Conservation (phyloP, 2,888 invertebrate species). For the Neria commutata region DNA sequence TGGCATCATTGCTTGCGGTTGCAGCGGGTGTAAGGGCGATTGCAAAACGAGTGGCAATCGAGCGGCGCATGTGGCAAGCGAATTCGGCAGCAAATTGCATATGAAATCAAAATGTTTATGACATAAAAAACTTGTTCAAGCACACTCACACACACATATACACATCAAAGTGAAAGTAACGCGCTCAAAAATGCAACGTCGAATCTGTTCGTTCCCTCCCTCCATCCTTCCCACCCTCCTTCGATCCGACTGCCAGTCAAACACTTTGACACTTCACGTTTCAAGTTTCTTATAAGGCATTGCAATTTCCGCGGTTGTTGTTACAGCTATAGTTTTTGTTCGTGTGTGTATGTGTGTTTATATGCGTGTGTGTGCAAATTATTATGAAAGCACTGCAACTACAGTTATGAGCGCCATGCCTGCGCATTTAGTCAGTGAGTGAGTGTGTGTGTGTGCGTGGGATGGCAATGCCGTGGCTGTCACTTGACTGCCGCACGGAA, state of each 20-base stretch:
- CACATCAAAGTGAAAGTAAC: neutral
- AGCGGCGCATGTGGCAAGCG: neutral
- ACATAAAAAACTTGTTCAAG: neutral
- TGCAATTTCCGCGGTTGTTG: conserved; percentile 7
- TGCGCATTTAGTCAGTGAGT: neutral
- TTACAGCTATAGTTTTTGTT: neutral
- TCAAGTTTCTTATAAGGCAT: conserved; percentile 13
- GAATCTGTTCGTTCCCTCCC: too few species aligned
- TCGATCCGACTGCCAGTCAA: too few species aligned
- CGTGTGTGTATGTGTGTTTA: neutral
- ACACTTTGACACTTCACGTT: conserved; percentile 5
- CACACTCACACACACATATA: neutral
- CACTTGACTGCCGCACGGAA: conserved; percentile 31
- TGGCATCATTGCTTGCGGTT: conserved; percentile 3
- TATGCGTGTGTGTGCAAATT: neutral
- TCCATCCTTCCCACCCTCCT: too few species aligned
- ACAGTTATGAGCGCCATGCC: neutral
- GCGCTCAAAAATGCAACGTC: conserved; percentile 11
- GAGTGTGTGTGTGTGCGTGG: neutral
- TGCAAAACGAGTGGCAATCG: neutral
- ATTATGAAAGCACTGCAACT: neutral
- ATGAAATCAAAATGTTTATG: conserved; percentile 11
- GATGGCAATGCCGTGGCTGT: conserved; percentile 22
- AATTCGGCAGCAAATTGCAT: neutral
- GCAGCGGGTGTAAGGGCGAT: neutral